Evolutionary conservation across 2,797 vertebrate genomes (phyloP).

Genomic region (Labroides dimidiatus): DNA sequence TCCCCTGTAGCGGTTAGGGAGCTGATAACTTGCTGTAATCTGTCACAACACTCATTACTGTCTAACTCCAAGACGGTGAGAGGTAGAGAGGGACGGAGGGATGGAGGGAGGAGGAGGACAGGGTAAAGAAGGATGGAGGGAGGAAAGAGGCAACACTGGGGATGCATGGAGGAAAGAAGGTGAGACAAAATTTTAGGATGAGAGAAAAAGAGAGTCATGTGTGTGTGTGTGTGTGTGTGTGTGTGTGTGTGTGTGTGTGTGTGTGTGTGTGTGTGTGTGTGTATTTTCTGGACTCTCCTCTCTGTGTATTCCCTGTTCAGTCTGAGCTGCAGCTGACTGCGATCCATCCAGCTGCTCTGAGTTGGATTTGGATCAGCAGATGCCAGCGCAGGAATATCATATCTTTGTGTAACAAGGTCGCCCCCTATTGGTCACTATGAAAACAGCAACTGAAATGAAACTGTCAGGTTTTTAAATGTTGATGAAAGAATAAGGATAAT

Average conservation of each 20-base stretch:
- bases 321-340: slow-evolving; percentile 35
- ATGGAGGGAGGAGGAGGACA: too few species aligned
- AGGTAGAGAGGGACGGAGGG: slow-evolving; percentile 9
- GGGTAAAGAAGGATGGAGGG: background rate
- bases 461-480: too few species aligned
- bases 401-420: slow-evolving; percentile 43
- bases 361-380: slow-evolving; percentile 32
- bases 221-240: background rate
- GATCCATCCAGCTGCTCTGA: slow-evolving; percentile 17
- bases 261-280: background rate
- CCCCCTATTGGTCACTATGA: slow-evolving; percentile 41
- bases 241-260: background rate
- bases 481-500: too few species aligned
- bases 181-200: too few species aligned
- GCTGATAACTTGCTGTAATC: slow-evolving; percentile 53
- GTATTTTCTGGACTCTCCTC: slow-evolving; percentile 11
- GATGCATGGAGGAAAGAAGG: too few species aligned
- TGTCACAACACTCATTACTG: slow-evolving; percentile 57
- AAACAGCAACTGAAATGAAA: background rate
- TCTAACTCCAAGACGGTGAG: slow-evolving; percentile 33
- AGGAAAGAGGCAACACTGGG: background rate
- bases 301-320: slow-evolving; percentile 23
- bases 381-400: slow-evolving; percentile 5
- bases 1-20: slow-evolving; percentile 18
- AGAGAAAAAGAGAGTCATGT: too few species aligned